Conservation (phyloP, 2,113 vertebrate genomes). For the Sprattus sprattus region DNA sequence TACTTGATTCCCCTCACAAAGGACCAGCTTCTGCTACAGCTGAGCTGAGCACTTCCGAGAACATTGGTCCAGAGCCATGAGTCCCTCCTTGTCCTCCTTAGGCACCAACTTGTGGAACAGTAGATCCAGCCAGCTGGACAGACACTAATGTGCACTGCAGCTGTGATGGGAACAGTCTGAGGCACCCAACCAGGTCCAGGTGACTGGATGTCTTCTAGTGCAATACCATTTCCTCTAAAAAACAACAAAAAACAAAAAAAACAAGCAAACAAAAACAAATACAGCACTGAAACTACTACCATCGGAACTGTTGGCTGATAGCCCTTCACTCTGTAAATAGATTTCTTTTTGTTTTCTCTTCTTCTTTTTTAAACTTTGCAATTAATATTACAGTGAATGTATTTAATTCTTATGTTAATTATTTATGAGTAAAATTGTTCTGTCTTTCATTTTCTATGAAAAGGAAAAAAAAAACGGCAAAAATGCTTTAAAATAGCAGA, state of each 20-base stretch:
- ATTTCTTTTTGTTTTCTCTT: slow-evolving; percentile 57
- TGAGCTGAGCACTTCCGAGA: slow-evolving; percentile 65
- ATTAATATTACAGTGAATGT: slow-evolving; percentile 91
- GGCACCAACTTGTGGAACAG: background rate
- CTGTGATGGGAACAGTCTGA: slow-evolving; percentile 78
- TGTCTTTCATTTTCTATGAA: slow-evolving; percentile 92
- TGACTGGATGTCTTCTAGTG: slow-evolving; percentile 80
- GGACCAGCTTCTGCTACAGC: slow-evolving; percentile 79
- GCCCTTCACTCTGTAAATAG: slow-evolving; percentile 82
- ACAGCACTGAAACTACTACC: slow-evolving; percentile 81
- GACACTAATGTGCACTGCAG: slow-evolving; percentile 35
- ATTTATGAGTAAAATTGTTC: slow-evolving; percentile 91
- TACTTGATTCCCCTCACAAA: slow-evolving; percentile 40
- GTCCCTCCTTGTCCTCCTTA: background rate
- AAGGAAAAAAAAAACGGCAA: slow-evolving; percentile 71
- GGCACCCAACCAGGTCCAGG: slow-evolving; percentile 79
- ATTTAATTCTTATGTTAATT: slow-evolving; percentile 92
- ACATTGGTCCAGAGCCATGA: background rate
- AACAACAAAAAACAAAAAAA: slow-evolving; percentile 42
- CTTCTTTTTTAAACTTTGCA: slow-evolving; percentile 80
- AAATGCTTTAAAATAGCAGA: slow-evolving; percentile 83
- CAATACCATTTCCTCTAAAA: slow-evolving; percentile 87
- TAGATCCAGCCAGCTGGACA: background rate
- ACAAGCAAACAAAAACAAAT: background rate
- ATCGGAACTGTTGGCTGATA: slow-evolving; percentile 80